These are phyloP conservation scores for Gymnocheta viridis DNA, from an alignment of 2,888 invertebrate genomes.

Conservation along the genomic window DNA sequence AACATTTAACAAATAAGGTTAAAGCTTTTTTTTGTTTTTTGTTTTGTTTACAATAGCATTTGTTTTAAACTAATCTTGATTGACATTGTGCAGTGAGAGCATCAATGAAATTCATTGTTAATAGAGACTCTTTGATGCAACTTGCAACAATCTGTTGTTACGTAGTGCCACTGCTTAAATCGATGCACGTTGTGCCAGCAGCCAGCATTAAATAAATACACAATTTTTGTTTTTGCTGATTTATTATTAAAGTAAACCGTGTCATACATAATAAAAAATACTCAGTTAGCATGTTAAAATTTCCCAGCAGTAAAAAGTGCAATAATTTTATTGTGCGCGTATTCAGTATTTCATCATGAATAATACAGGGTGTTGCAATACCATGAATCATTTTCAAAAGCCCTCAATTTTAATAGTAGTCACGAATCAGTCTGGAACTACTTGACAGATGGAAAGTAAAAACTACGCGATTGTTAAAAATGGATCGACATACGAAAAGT, in stretches of 20 bases:
- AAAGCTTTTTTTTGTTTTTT: not conserved
- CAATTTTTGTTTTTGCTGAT: not conserved
- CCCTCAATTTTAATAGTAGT: too few relatives aligned
- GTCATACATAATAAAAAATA: constrained; percentile 23
- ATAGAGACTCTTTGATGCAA: constrained; percentile 14
- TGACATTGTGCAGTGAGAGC: constrained; percentile 46
- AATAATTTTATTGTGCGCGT: constrained; percentile 27
- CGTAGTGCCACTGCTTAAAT: not conserved
- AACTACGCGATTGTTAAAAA: too few relatives aligned
- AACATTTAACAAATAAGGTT: constrained; percentile 46
- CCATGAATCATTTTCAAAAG: too few relatives aligned
- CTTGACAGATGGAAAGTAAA: too few relatives aligned
- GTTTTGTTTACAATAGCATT: constrained; percentile 3
- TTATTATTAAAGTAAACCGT: constrained; percentile 14
- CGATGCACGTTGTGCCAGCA: constrained; percentile 8
- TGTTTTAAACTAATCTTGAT: constrained; percentile 53
- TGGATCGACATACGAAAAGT: too few relatives aligned
- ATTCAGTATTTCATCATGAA: constrained; percentile 4
- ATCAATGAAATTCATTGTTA: constrained; percentile 18
- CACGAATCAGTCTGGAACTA: too few relatives aligned
- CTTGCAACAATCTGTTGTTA: not conserved
- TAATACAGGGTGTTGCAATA: too few relatives aligned
- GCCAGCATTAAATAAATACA: not conserved
- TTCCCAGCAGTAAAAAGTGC: not conserved
- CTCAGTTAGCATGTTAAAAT: not conserved